phyloP scores from a whole-genome alignment of 2,113 vertebrate genomes.

The Atrichornis clamosus region DNA sequence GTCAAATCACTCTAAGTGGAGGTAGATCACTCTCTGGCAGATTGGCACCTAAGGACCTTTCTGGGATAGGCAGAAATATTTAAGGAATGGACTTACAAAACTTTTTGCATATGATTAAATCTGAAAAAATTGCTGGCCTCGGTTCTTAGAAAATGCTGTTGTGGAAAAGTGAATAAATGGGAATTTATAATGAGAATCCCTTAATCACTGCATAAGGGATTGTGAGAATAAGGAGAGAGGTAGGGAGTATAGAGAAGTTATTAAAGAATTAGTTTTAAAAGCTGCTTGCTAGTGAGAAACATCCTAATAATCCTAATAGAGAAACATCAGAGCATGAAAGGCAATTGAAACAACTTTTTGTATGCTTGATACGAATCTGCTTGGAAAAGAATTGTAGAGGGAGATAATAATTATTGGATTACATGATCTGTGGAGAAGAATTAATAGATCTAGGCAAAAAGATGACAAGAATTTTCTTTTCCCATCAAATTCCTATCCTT shows the following conservation, averaged over 20 bases:
- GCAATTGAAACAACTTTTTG: neutral
- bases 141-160: neutral
- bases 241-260: neutral
- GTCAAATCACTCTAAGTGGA: neutral
- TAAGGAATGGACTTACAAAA: neutral
- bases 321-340: slow-evolving; percentile 8
- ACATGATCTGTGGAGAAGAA: neutral
- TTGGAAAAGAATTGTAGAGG: neutral
- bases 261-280: neutral
- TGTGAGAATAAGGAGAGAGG: neutral
- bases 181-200: neutral
- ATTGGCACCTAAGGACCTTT: neutral
- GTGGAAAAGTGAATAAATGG: neutral
- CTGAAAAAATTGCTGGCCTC: neutral
- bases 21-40: neutral
- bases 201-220: neutral
- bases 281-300: neutral
- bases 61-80: neutral
- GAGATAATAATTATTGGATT: neutral
- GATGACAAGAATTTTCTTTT: neutral
- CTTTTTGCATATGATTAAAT: neutral
- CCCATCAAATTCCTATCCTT: neutral
- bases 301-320: neutral
- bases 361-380: neutral
- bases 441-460: neutral